A percentile compares a stretch with the other conserved stretches of the same genome.
Evolutionary conservation across 1,140 invertebrate species (phyloP).

Genomic region (Wasmannia auropunctata): DNA sequence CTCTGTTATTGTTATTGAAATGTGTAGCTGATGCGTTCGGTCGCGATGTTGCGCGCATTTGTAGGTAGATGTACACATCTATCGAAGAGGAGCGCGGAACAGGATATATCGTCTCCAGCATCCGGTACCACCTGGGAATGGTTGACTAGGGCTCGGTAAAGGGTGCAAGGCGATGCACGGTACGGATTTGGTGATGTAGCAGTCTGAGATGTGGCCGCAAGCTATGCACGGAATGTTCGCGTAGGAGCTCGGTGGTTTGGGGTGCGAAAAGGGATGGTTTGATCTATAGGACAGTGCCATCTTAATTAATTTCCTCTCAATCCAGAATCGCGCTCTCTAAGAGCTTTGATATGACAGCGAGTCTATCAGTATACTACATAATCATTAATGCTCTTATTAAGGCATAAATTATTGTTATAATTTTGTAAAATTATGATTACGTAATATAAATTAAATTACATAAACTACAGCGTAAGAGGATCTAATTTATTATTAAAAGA

Average conservation of each 20-base stretch:
- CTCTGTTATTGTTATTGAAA: constrained; percentile 74
- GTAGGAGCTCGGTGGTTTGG: constrained; percentile 51
- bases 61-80: background rate
- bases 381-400: background rate
- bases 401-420: background rate
- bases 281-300: constrained; percentile 66
- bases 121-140: constrained; percentile 66
- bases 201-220: constrained; percentile 71
- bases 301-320: constrained; percentile 74
- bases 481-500: background rate
- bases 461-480: background rate
- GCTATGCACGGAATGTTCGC: constrained; percentile 74
- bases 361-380: constrained; percentile 15
- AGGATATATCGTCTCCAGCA: constrained; percentile 65
- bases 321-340: constrained; percentile 47
- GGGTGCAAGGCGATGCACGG: constrained; percentile 65
- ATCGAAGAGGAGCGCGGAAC: background rate
- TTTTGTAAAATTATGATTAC: background rate
- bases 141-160: constrained; percentile 60
- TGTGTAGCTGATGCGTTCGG: constrained; percentile 59
- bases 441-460: background rate
- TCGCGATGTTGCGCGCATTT: background rate
- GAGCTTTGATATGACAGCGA: constrained; percentile 39
- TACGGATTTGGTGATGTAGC: constrained; percentile 73
- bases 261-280: constrained; percentile 70